These are phyloP conservation scores for Crotalus horridus DNA, from an alignment of 2,113 vertebrate genomes.

Conservation along the genomic window DNA sequence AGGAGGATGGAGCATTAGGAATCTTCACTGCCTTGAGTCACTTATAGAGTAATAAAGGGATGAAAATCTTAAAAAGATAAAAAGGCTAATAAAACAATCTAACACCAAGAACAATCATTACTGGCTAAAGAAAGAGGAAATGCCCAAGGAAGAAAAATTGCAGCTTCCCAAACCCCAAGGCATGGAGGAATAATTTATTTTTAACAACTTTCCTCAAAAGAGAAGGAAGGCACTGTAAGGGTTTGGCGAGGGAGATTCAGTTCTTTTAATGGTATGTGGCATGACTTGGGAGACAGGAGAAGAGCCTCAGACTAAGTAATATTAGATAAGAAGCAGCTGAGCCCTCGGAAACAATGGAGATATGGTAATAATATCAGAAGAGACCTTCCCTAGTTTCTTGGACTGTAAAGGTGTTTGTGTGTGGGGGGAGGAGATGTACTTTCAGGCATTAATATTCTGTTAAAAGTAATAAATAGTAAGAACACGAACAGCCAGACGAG, in stretches of 20 bases:
- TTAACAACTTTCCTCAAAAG: background rate
- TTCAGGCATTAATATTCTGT: background rate
- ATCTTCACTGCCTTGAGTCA: too few species aligned
- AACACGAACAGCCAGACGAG: too few species aligned
- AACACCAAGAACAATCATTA: background rate
- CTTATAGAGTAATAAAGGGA: too few species aligned
- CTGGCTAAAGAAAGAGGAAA: background rate
- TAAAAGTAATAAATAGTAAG: background rate
- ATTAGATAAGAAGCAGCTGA: background rate
- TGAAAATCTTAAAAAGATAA: too few species aligned
- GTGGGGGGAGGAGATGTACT: background rate
- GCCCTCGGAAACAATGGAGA: background rate
- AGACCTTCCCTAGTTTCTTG: background rate
- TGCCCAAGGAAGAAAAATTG: background rate
- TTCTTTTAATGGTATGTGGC: background rate
- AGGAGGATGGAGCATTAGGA: too few species aligned
- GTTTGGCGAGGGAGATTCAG: background rate
- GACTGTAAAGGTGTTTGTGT: background rate
- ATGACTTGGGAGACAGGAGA: background rate
- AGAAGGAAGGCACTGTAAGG: background rate
- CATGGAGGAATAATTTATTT: background rate
- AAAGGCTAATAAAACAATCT: background rate
- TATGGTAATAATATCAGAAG: background rate
- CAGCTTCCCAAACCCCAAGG: background rate
- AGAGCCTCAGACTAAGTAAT: background rate